These are phyloP conservation scores for Leucophenga varia DNA, from an alignment of 1,140 invertebrate genomes.

Conservation along the genomic window DNA sequence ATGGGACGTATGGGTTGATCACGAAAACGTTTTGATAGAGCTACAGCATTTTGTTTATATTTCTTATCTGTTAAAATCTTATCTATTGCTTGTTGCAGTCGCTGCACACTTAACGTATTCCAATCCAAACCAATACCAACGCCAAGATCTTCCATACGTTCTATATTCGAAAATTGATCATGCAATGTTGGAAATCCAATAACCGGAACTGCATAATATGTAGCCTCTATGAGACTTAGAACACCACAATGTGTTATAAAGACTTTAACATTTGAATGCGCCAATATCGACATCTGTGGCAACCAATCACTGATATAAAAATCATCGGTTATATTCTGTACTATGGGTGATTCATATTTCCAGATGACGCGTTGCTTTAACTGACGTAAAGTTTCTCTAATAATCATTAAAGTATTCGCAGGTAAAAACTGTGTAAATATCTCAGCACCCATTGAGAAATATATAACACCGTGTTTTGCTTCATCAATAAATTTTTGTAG, in stretches of 20 bases:
- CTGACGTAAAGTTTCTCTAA: slow-evolving; percentile 59
- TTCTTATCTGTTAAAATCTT: slow-evolving; percentile 22
- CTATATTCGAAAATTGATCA: slow-evolving; percentile 62
- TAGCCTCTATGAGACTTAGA: slow-evolving; percentile 66
- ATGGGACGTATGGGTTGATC: slow-evolving; percentile 65
- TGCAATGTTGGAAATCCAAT: slow-evolving; percentile 66
- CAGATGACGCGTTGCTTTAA: slow-evolving; percentile 63
- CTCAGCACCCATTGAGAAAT: slow-evolving; percentile 63
- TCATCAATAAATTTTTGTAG: slow-evolving; percentile 59
- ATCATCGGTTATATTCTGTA: slow-evolving; percentile 60
- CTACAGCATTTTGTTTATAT: slow-evolving; percentile 53
- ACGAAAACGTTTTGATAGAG: slow-evolving; percentile 62
- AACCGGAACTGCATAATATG: slow-evolving; percentile 68
- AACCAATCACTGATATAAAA: slow-evolving; percentile 65
- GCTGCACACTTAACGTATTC: slow-evolving; percentile 12
- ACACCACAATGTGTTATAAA: slow-evolving; percentile 72
- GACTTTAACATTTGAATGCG: slow-evolving; percentile 64
- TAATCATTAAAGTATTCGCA: slow-evolving; percentile 52
- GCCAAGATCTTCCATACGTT: slow-evolving; percentile 50
- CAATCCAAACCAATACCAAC: slow-evolving; percentile 47
- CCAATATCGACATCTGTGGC: slow-evolving; percentile 68
- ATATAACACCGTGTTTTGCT: slow-evolving; percentile 59
- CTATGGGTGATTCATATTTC: slow-evolving; percentile 64
- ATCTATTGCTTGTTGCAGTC: slow-evolving; percentile 15
- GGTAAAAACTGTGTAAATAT: slow-evolving; percentile 58